phyloP scores from a whole-genome alignment of 2,797 vertebrate species.

The Notamacropus eugenii region DNA sequence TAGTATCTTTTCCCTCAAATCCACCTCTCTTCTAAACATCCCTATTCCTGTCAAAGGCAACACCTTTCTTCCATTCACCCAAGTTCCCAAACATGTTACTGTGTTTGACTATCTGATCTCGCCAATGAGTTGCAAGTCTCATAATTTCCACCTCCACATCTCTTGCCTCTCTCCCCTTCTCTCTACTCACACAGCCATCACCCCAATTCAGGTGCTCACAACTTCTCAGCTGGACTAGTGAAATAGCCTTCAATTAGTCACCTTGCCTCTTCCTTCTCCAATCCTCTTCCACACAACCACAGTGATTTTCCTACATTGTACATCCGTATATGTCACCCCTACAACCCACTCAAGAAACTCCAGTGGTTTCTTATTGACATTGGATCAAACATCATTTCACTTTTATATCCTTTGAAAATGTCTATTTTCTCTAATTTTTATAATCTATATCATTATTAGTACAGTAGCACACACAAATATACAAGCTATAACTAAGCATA shows the following conservation, averaged over 20 bases:
- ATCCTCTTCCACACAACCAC: not conserved
- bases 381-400: not conserved
- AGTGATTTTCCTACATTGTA: too few species aligned
- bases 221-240: not conserved
- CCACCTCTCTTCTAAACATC: not conserved
- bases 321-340: too few species aligned
- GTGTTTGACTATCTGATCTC: not conserved
- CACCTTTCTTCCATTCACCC: not conserved
- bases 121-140: not conserved
- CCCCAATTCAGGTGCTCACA: not conserved
- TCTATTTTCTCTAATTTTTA: not conserved
- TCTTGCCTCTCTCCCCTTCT: not conserved
- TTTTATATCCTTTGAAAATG: not conserved
- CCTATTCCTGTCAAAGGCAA: not conserved
- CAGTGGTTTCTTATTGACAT: too few species aligned
- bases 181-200: not conserved
- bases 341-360: too few species aligned
- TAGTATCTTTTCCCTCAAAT: not conserved
- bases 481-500: not conserved
- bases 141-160: not conserved
- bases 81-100: not conserved
- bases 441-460: not conserved
- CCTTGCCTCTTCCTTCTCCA: not conserved
- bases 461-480: not conserved
- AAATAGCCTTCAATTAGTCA: not conserved